Percentiles rank a stretch among this genome's conserved stretches.
Conservation (phyloP, 2,797 vertebrate species). For the Cynodonichthys magdalenae region DNA sequence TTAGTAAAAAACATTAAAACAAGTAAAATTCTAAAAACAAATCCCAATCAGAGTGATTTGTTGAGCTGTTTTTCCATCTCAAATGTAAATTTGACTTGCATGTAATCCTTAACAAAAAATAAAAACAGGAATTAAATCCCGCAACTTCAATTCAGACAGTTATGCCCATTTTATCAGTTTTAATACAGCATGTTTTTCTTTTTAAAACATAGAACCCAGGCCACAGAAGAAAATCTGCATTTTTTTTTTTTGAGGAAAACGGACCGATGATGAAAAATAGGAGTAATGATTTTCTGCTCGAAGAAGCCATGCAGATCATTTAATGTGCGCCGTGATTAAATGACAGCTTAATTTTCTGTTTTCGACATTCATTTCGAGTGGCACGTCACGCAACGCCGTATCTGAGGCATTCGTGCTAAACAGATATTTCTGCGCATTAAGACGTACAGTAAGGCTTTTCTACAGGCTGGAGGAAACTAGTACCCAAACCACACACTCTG, state of each 20-base stretch:
- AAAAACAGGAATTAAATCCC: conserved; percentile 16
- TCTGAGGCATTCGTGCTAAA: conserved; percentile 56
- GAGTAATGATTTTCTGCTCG: conserved; percentile 23
- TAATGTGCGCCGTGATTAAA: conserved; percentile 45
- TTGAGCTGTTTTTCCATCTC: conserved; percentile 16
- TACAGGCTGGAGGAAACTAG: conserved; percentile 62
- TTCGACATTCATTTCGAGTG: conserved; percentile 51
- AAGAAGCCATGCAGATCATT: conserved; percentile 23
- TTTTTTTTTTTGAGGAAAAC: conserved; percentile 19
- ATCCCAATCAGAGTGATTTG: conserved; percentile 8
- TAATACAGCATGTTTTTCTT: conserved; percentile 57
- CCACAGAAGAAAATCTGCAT: conserved; percentile 38
- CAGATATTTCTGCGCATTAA: conserved; percentile 66
- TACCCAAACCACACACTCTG: conserved; percentile 68
- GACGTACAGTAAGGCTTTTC: conserved; percentile 75
- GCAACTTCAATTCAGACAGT: too few species aligned
- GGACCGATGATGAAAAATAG: conserved; percentile 56
- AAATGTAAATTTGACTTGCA: conserved; percentile 25
- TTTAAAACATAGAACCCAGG: conserved; percentile 28
- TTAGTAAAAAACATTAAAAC: too few species aligned
- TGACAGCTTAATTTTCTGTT: conserved; percentile 34
- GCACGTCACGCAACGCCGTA: conserved; percentile 43
- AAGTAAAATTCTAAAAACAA: not conserved
- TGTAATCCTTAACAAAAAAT: conserved; percentile 44
- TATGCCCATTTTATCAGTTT: conserved; percentile 50